phyloP scores from a whole-genome alignment of 53 echinoderm and acorn worm genomes.

The Paracentrotus lividus region DNA sequence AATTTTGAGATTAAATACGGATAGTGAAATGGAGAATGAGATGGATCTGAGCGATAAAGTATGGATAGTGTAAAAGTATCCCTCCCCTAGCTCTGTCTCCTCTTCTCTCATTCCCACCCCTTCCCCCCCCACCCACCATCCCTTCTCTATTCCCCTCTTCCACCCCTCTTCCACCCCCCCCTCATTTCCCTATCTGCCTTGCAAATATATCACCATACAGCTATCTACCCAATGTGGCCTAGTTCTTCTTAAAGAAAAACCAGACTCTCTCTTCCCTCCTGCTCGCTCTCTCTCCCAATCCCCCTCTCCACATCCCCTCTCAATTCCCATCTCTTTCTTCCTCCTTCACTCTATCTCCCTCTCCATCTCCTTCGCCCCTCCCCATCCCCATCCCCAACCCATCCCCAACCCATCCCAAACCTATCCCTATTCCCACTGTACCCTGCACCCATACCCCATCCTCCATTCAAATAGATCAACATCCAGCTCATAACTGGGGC shows the following conservation, averaged over 20 bases:
- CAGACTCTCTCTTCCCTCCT: background rate
- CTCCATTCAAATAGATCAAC: background rate
- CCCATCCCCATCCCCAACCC: background rate
- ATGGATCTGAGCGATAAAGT: too few relatives aligned
- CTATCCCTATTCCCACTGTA: background rate
- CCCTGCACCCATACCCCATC: background rate
- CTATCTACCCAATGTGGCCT: too few relatives aligned
- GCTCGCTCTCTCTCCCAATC: background rate
- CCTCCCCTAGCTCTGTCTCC: background rate
- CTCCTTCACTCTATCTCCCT: background rate
- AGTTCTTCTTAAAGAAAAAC: too few relatives aligned
- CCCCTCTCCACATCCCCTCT: background rate
- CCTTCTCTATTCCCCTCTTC: background rate
- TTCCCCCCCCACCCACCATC: background rate
- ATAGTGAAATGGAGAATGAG: background rate
- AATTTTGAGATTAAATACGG: background rate
- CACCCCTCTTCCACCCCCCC: background rate
- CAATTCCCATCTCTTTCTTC: background rate
- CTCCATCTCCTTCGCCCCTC: background rate
- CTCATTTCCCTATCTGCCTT: background rate
- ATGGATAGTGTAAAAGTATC: too few relatives aligned
- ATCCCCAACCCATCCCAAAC: background rate
- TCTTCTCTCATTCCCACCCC: background rate
- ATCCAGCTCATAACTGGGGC: background rate
- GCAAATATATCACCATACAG: too few relatives aligned